These are phyloP conservation scores for Trichacis sp. DNA, from an alignment of 2,888 invertebrate genomes.

Conservation along the genomic window DNA sequence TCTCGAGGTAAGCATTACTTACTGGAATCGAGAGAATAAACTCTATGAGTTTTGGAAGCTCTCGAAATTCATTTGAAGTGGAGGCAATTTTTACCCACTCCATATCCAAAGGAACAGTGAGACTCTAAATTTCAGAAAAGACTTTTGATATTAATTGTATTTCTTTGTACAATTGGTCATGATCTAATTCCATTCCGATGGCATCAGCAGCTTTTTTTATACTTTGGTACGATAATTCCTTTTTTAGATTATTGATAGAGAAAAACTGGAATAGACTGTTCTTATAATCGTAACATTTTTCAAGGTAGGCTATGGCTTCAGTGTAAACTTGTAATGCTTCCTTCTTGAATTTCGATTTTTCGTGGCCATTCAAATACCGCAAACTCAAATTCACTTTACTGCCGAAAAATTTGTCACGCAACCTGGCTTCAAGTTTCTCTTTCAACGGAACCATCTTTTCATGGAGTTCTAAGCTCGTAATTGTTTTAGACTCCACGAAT, in stretches of 20 bases:
- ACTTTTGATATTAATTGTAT: not conserved
- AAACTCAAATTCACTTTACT: not conserved
- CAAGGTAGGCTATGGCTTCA: conserved; percentile 2
- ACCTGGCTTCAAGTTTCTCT: not conserved
- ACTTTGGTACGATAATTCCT: conserved; percentile 8
- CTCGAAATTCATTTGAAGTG: too few species aligned
- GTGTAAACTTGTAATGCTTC: conserved; percentile 8
- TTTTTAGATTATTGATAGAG: too few species aligned
- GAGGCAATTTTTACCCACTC: conserved; percentile 6
- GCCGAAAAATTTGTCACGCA: not conserved
- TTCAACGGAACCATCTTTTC: not conserved
- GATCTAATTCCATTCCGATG: not conserved
- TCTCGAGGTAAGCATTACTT: conserved; percentile 18
- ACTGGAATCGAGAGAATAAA: conserved; percentile 5
- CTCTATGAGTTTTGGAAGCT: conserved; percentile 11
- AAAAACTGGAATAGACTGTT: too few species aligned
- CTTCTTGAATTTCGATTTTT: conserved; percentile 2
- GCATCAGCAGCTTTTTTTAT: not conserved
- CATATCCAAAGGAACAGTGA: not conserved
- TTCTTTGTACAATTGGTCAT: conserved; percentile 10
- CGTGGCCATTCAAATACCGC: not conserved
- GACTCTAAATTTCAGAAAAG: not conserved
- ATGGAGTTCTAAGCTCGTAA: not conserved
- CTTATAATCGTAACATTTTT: conserved; percentile 18
- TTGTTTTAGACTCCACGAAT: not conserved